Evolutionary conservation across 2,888 invertebrate species (phyloP).

Genomic region (Ichneumoninae sp.): DNA sequence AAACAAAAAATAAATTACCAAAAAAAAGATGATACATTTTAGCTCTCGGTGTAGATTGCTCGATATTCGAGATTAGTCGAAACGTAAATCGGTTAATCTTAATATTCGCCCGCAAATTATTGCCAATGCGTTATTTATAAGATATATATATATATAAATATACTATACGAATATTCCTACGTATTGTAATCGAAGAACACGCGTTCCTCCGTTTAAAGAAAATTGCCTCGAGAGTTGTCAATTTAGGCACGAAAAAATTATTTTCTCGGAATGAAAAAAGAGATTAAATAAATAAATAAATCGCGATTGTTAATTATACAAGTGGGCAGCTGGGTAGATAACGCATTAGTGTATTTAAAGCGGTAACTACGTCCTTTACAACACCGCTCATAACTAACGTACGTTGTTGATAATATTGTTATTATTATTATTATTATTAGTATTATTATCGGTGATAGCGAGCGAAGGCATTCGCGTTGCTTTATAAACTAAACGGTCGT

Average conservation of each 20-base stretch:
- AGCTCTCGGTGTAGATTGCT: conserved; percentile 43
- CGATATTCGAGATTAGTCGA: conserved; percentile 29
- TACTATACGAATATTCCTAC: conserved; percentile 28
- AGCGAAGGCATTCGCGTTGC: conserved; percentile 21
- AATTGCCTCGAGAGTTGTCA: conserved; percentile 12
- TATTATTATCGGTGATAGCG: conserved; percentile 37
- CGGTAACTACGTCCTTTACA: conserved; percentile 29
- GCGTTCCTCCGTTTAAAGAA: not conserved
- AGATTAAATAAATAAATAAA: not conserved
- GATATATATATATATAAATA: not conserved
- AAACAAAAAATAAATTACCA: not conserved
- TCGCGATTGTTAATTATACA: conserved; percentile 18
- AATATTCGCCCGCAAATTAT: conserved; percentile 37
- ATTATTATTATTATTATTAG: conserved; percentile 56
- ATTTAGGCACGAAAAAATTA: conserved; percentile 14
- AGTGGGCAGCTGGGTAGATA: conserved; percentile 29
- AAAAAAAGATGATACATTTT: conserved; percentile 34
- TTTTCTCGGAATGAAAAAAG: not conserved
- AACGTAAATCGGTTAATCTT: conserved; percentile 3
- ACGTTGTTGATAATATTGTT: conserved; percentile 59
- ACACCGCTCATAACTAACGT: conserved; percentile 35
- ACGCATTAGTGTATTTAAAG: conserved; percentile 42
- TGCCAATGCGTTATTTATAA: conserved; percentile 46
- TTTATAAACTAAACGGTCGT: conserved; percentile 9
- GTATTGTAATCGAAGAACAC: conserved; percentile 15